A percentile compares a stretch with the other conserved stretches of the same genome.
phyloP scores from a whole-genome alignment of 2,888 invertebrate genomes.

The Caenorhabditis sp. region DNA sequence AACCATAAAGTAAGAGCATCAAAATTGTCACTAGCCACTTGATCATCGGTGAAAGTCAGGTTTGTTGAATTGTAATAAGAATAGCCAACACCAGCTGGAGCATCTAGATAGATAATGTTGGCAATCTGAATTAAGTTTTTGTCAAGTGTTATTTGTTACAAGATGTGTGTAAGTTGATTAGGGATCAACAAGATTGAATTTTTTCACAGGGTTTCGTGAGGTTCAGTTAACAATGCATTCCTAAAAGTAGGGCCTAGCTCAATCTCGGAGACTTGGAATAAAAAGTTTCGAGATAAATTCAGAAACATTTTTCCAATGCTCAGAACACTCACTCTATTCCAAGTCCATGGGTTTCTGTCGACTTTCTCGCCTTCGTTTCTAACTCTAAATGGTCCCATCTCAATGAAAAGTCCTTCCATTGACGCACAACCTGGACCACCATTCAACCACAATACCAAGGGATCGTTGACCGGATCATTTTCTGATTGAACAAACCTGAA shows the following conservation, averaged over 20 bases:
- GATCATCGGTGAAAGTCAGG: constrained; percentile 51
- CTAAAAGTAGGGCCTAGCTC: no score
- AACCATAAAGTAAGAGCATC: constrained; percentile 31
- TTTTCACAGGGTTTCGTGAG: no score
- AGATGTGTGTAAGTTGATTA: no score
- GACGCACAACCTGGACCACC: constrained; percentile 70
- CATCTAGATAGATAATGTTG: constrained; percentile 74
- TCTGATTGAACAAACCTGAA: constrained; percentile 68
- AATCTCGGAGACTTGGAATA: no score
- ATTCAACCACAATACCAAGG: constrained; percentile 72
- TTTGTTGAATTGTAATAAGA: constrained; percentile 71
- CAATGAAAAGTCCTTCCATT: constrained; percentile 57
- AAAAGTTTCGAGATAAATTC: no score
- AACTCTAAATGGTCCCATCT: constrained; percentile 67
- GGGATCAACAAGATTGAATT: no score
- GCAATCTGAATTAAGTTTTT: constrained; percentile 73
- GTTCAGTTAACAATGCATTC: no score
- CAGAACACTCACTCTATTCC: constrained; percentile 71
- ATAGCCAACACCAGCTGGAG: constrained; percentile 75
- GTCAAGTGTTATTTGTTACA: no score
- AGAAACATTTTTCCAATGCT: no score
- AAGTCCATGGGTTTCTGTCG: constrained; percentile 64
- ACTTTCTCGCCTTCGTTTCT: constrained; percentile 60
- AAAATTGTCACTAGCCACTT: constrained; percentile 50
- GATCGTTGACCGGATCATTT: constrained; percentile 71